Base-by-base conservation (phyloP, 2,888 invertebrate genomes). In the Caenorhabditis imperialis region DNA sequence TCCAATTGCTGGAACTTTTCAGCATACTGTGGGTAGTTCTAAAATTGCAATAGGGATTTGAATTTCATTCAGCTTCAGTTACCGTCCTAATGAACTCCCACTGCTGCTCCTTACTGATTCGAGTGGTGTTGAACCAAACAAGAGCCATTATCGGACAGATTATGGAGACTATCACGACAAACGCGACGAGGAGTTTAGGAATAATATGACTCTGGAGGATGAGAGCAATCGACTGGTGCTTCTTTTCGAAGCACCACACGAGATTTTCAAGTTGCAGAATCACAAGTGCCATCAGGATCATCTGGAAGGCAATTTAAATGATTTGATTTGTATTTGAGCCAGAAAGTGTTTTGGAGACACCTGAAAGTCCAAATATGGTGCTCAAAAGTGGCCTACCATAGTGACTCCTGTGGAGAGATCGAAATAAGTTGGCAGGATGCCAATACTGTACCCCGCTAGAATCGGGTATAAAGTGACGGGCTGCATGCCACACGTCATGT, bases 401-500 rank as follows among this genome's bases (percentile, higher is more conserved):
- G 22, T 22, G 37, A 25, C 23, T 22, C 37, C 35, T 3, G 22
- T 10, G 1, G 35, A 33, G 6, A 50, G 16, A 22, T 22, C 50
- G n/a, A 50, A 22, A 12, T n/a, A 20, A 14, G 20, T 22, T 4
- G 50, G 2, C 1, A 35, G 14, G 1, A 30, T 18, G 1, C 50
- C 50, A 8, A 50, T 37, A 1, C 25, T 35, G 22, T 12, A 38
- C 0, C 37, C 57, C 1, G 45, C 45, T 2, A 22, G 2, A 4
- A 57, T 23, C 1, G 57, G 57, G 10, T 23, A 14, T 14, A 57
- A 23, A 14, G 57, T 45, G 6, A 33, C 20, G 0, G 57, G 57
- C 25, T 45, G 35, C 33, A 57, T 23, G 2, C 45, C 5, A 16
- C 22, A 25, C 3, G 53, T 53, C 1, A 53, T 1, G 20, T 53